Base-by-base conservation (phyloP, 1,140 invertebrate genomes). In the Nomia melanderi region DNA sequence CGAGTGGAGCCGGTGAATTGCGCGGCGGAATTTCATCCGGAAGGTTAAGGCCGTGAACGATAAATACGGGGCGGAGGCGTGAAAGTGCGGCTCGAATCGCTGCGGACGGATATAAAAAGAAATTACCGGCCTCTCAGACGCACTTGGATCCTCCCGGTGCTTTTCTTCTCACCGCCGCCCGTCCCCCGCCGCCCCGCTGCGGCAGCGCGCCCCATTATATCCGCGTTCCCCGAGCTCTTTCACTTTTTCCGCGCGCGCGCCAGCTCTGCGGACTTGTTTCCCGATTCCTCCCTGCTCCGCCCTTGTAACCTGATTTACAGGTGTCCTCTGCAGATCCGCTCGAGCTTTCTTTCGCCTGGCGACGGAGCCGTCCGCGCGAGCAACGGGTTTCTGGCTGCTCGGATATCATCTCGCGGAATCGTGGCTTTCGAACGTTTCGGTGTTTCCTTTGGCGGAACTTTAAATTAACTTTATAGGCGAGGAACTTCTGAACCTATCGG, bases 91-190 rank as follows among this genome's bases (percentile, higher is more conserved):
- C 39, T 81, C 65, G 79, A 82, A 84, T 79, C 82, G 79, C 64
- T 50, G 29, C 53, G 72, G 56, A 85, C 65, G 71, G 66, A 77
- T 75, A 86, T 86, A 84, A 87, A 87, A 86, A 83, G 76, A 87
- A 84, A 87, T 87, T 86, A 86, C 86, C 71, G 69, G 73, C 76
- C 86, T 81, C 79, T 83, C 80, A 82, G 79, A 84, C 74, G 77
- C 77, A 83, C 82, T 84, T 76, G 74, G 67, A 78, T 60, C 74
- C 59, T 54, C 63, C 29, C 25, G 73, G 79, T 73, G 64, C 31
- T 67, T 56, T 78, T 33, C n/a, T 50, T 64, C 23, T 23, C 1
- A 1, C 12, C 41, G 4, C n/a, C 23, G 2, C 36, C 59, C 41
- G 56, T 47, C 17, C 36, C 29, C 39, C 54, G 8, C 12, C 27